Conservation (phyloP, 2,888 invertebrate genomes). For the Mythimna lalbum region DNA sequence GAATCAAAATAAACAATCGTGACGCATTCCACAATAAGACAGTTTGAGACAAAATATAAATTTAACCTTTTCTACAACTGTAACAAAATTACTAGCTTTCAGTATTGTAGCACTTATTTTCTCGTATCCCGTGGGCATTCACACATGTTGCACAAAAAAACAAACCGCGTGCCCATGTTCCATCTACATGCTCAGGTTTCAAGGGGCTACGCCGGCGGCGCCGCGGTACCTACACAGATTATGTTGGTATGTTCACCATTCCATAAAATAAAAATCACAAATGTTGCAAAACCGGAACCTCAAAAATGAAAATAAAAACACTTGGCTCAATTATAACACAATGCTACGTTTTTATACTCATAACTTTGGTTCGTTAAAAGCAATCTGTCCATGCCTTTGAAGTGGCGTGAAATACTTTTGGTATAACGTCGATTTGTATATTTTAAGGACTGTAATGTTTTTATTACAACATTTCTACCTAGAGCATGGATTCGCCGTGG, state of each 20-base stretch:
- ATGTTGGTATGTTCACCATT: conserved; percentile 53
- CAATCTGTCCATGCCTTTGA: conserved; percentile 1
- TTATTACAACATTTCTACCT: background rate
- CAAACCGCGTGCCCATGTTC: conserved; percentile 21
- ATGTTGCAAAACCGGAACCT: conserved; percentile 51
- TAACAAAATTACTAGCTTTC: background rate
- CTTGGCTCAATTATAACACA: conserved; percentile 41
- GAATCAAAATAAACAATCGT: conserved; percentile 35
- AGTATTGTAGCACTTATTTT: background rate
- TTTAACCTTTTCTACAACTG: background rate
- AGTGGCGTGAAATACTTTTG: conserved; percentile 9
- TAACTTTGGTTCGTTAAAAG: conserved; percentile 21
- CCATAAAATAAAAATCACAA: conserved; percentile 43
- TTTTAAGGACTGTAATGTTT: background rate
- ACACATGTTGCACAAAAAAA: conserved; percentile 29
- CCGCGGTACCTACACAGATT: conserved; percentile 26
- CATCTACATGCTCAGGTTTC: conserved; percentile 30
- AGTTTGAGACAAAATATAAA: background rate
- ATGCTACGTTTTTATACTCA: conserved; percentile 30
- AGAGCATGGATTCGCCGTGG: background rate
- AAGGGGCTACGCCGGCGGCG: conserved; percentile 37
- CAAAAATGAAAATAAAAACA: conserved; percentile 45
- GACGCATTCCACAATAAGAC: conserved; percentile 16
- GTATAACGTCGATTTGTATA: background rate
- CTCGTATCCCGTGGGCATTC: background rate